Evolutionary conservation across 2,113 vertebrate genomes (phyloP), one percentile per base, ranked within the genome.

Genomic region (Casuarius casuarius): DNA sequence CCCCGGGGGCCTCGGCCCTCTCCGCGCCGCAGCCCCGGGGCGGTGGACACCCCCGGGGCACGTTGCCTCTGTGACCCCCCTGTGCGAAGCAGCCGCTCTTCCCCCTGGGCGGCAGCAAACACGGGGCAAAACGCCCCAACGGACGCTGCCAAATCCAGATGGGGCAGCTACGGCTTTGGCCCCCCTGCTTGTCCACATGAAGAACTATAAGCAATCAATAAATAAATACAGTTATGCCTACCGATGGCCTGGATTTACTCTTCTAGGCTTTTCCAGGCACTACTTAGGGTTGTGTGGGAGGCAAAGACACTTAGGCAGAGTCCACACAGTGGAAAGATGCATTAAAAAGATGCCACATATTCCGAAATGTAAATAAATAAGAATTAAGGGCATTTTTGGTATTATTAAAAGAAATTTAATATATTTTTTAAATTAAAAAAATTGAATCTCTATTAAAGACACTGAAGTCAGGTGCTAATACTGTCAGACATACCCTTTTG

Each of bases 341-440:
- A 67, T 31, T 67, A 29, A 29, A 42, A 67, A 65, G 62, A 67
- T 44, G 65, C 65, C 28, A 31, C 20, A 46, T 18, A 31, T 46
- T 67, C 4, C 49, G 14, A 31, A 26, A 17, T 0, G 7, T 7
- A n/a, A 86, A n/a, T 4, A 9, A 5, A 83, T 48, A 58, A 66
- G 33, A 5, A 8, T 54, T 78, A 63, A 42, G 40, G 71, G 76
- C 66, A 51, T 85, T 80, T 81, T 81, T 62, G 63, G 51, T 98
- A 96, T 98, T 98, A 98, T 98, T 98, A 98, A 98, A 98, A 98
- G 97, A 97, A 97, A 97, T 98, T 98, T 98, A 98, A 98, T 98
- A 96, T 93, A 74, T 44, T 84, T 87, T 96, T 98, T 97, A 98
- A 97, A 98, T 97, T 98, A 98, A 98, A 98, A 98, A 98, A 97